Conservation (phyloP, 2,888 invertebrate species). For the Plutella xylostella region DNA sequence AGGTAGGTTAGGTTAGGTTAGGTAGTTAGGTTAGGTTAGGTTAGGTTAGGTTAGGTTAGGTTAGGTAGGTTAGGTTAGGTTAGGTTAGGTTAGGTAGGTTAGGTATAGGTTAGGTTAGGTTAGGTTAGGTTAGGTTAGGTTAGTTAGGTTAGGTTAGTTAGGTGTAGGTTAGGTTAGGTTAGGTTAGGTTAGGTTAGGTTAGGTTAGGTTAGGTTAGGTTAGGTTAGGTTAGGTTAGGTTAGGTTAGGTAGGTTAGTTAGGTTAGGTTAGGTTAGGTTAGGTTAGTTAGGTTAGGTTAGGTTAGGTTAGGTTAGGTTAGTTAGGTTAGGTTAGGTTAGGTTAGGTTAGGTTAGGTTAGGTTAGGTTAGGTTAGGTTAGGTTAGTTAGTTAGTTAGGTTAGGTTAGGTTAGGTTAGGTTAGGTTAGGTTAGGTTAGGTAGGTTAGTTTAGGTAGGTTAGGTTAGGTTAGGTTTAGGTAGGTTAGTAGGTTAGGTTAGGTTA, state of each 20-base stretch:
- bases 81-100: constrained; percentile 9
- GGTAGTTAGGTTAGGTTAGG: constrained; percentile 9
- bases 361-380: constrained; percentile 15
- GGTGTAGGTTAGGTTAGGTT: constrained; percentile 9
- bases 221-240: constrained; percentile 11
- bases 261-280: constrained; percentile 14
- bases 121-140: constrained; percentile 10
- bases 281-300: constrained; percentile 13
- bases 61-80: constrained; percentile 8
- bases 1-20: constrained; percentile 8
- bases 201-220: constrained; percentile 9
- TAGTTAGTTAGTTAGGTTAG: constrained; percentile 12
- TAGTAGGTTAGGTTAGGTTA: constrained; percentile 20
- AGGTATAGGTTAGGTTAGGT: constrained; percentile 9
- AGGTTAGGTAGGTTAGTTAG: constrained; percentile 12
- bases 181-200: constrained; percentile 11
- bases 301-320: constrained; percentile 16
- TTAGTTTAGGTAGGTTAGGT: no score
- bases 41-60: constrained; percentile 7
- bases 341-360: constrained; percentile 16
- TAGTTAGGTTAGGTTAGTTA: constrained; percentile 8
- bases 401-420: constrained; percentile 12
- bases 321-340: constrained; percentile 15
- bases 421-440: constrained; percentile 20
- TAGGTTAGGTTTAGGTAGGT: constrained; percentile 9